Evolutionary conservation across 2,113 vertebrate species (phyloP).

Genomic region (Meles meles): DNA sequence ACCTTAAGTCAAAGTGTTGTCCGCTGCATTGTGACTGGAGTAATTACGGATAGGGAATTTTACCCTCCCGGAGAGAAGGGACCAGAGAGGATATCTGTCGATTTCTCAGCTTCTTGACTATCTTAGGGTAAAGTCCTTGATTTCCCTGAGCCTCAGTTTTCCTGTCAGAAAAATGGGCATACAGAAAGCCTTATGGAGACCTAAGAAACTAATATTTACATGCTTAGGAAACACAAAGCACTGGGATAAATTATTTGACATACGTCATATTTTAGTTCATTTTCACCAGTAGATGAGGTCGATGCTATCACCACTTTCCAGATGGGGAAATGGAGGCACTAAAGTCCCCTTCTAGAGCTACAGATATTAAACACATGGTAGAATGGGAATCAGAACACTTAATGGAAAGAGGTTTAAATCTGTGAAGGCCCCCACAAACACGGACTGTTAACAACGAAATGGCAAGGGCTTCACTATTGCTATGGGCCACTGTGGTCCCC

Average conservation of each 20-base stretch:
- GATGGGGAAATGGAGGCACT: not conserved
- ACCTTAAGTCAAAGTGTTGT: not conserved
- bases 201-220: not conserved
- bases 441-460: not conserved
- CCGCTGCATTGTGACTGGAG: not conserved
- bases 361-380: not conserved
- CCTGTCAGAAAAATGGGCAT: not conserved
- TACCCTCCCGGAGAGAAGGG: not conserved
- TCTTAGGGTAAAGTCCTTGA: not conserved
- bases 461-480: not conserved
- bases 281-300: not conserved
- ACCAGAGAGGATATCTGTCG: not conserved
- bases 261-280: not conserved
- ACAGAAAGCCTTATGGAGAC: not conserved
- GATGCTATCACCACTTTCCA: not conserved
- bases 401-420: not conserved
- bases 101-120: not conserved
- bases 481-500: not conserved
- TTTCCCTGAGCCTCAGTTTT: not conserved
- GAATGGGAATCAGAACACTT: not conserved
- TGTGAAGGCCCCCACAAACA: not conserved
- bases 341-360: not conserved
- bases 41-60: not conserved
- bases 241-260: not conserved
- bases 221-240: not conserved